Evolutionary conservation across 1,140 invertebrate genomes (phyloP), one percentile per base, ranked within the genome.

Genomic region (Belonocnema kinseyi): DNA sequence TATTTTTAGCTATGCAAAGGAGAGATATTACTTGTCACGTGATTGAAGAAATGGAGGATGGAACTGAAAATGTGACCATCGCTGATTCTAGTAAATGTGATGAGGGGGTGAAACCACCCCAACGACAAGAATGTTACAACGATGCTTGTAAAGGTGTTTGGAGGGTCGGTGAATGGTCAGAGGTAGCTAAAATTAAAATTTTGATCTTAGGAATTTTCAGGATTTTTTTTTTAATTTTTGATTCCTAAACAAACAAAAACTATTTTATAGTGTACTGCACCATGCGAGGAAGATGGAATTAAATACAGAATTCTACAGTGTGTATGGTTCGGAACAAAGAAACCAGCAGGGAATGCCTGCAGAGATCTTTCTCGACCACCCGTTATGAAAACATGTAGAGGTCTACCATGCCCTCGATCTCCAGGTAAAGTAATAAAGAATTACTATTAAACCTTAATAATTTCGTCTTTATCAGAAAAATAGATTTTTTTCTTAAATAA

Each of bases 301-400:
- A 96, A 96, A 89, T 97, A 96, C 85, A 93, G 97, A 82, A 95
- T 96, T 82, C 91, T 98, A 52, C 95, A 97, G 84, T 98, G 97
- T 89, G 96, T 97, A 72, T 98, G 97, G 97, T 95, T 94, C 83
- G 95, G 95, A 53, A 95, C 95, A 17, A 95, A 95, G 84, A 94
- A 95, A 83, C 94, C 96, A 33, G 96, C 97, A 11, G 96, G 95
- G 16, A 95, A 95, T 83, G 95, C 95, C 19, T 97, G 97, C 89
- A 93, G 94, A 77, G 93, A 95, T 81, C 92, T 95, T 81, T 92
- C 93, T 10, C 90, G 96, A 75, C 96, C 96, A 3, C 90, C 93
- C 6, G 96, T 97, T 50, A 94, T 95, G 91, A 95, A 96, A 85
- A 90, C 93, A 40, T 98, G 97, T 89, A 94, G 93, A 85, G 95